Evolutionary conservation across 2,113 vertebrate genomes (phyloP), one percentile per base, ranked within the genome.

Genomic region (Chlamydotis undulata): DNA sequence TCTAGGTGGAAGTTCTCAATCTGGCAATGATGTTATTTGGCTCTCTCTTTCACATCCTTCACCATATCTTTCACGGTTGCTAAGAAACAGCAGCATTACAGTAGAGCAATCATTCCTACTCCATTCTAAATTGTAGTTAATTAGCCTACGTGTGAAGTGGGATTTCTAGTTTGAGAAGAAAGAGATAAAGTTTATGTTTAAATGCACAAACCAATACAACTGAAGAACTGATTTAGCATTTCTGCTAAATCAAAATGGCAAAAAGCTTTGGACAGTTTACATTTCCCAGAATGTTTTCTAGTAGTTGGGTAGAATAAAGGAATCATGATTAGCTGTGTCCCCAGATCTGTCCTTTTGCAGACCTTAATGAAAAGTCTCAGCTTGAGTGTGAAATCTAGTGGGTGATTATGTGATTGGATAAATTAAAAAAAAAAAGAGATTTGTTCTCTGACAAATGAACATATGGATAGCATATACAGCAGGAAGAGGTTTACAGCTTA

Each of bases 21-120:
- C 70, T 89, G 67, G 59, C 91, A 87, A 33, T 75, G 17, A 53
- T 85, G 67, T 74, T 95, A 82, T 95, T 94, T 93, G 83, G 70
- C 83, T 94, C 81, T 86, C 43, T 83, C 50, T 90, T 89, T 90
- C 81, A 91, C 77, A 83, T 92, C 87, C 74, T 91, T 93, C 67
- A 35, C 83, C 43, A 0, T 52, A 37, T 78, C 71, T 90, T 88
- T 81, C 29, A 26, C 1, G 19, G 96, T 97, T 97, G 96, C 96
- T 96, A 96, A 94, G 96, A 63, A 89, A 96, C 96, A 82, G 81
- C 86, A 87, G 89, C 74, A 91, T 87, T 92, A 83, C 53, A 70
- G 83, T 60, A 88, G 53, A 94, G 90, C 87, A 95, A 94, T 96
- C 93, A 89, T 86, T 92, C 24, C 24, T 79, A 73, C 91, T 84